Percentiles rank a stretch among this genome's conserved stretches.
Conservation (phyloP, 2,888 invertebrate genomes). For the Pogonocherus hispidulus region DNA sequence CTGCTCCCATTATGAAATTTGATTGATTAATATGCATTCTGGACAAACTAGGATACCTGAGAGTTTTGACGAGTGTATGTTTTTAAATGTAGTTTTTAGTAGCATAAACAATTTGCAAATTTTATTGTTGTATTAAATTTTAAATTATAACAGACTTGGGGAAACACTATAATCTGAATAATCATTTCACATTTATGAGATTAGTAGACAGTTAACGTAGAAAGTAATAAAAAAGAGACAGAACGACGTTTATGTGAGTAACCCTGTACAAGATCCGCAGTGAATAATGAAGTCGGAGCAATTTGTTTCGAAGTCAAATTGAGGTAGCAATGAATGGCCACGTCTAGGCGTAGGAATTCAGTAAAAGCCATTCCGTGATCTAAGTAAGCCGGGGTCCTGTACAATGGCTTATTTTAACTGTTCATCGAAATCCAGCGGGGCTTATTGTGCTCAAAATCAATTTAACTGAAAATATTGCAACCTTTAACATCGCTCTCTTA, state of each 20-base stretch:
- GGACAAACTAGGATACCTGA: no score
- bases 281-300: constrained; percentile 32
- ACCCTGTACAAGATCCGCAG: constrained; percentile 5
- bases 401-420: constrained; percentile 67
- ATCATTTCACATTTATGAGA: no score
- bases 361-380: constrained; percentile 63
- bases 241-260: not conserved
- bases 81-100: no score
- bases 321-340: constrained; percentile 38
- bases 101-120: no score
- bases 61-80: no score
- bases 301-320: constrained; percentile 33
- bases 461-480: constrained; percentile 66
- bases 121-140: no score
- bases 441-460: constrained; percentile 66
- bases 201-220: no score
- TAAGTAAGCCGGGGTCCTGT: constrained; percentile 63
- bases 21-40: no score
- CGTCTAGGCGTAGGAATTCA: constrained; percentile 37
- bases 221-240: no score
- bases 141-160: no score
- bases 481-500: constrained; percentile 50
- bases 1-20: no score
- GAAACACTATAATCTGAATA: no score
- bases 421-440: constrained; percentile 65